A percentile compares a stretch with the other conserved stretches of the same genome.
Conservation (phyloP, 2,888 invertebrate genomes). For the Dascillus cervinus region DNA sequence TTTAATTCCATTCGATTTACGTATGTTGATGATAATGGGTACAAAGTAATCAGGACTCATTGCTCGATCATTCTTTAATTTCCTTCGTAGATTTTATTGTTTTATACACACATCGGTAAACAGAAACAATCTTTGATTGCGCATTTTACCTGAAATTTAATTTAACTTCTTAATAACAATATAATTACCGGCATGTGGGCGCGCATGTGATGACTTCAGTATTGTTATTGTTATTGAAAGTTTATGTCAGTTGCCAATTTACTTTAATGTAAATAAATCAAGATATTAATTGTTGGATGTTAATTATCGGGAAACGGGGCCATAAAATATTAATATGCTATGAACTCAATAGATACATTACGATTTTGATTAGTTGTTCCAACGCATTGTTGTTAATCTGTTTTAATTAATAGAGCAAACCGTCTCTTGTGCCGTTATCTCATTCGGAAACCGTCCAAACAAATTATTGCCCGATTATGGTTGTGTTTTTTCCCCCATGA, state of each 20-base stretch:
- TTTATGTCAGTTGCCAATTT: conserved; percentile 10
- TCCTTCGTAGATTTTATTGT: conserved; percentile 8
- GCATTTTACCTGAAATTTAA: too few relatives aligned
- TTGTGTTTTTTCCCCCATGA: too few relatives aligned
- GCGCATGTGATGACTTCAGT: not conserved
- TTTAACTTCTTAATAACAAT: conserved; percentile 1
- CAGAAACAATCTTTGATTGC: conserved; percentile 6
- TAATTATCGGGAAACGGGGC: conserved; percentile 5
- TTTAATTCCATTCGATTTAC: conserved; percentile 12
- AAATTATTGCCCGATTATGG: too few relatives aligned
- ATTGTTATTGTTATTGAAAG: conserved; percentile 4
- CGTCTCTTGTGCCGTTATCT: too few relatives aligned
- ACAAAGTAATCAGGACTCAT: conserved; percentile 8
- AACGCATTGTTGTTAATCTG: too few relatives aligned
- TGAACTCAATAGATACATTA: conserved; percentile 2
- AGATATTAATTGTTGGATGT: conserved; percentile 7
- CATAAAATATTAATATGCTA: conserved; percentile 3
- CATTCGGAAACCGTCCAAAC: too few relatives aligned
- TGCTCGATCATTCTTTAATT: conserved; percentile 9
- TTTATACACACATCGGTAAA: conserved; percentile 6
- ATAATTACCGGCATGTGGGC: not conserved
- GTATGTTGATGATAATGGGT: conserved; percentile 7
- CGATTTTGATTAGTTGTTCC: too few relatives aligned
- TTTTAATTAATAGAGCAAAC: too few relatives aligned
- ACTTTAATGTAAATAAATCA: conserved; percentile 10